Evolutionary conservation across 2,888 invertebrate species (phyloP).

Genomic region (Creontiades dilutus): DNA sequence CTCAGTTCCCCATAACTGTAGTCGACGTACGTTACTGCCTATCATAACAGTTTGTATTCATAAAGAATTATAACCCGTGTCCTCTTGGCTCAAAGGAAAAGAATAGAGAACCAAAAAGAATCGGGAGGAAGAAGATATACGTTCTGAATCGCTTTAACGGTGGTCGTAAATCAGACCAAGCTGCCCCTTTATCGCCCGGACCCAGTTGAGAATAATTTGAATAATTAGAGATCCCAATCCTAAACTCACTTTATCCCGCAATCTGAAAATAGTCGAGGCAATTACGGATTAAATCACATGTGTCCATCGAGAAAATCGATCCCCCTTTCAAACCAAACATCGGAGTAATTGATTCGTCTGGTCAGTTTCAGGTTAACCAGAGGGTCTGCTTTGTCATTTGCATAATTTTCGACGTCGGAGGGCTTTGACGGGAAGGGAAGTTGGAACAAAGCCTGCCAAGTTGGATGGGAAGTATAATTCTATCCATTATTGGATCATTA

Average conservation of each 20-base stretch:
- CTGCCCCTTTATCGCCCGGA: not conserved
- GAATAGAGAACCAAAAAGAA: too few relatives aligned
- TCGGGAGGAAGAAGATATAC: not conserved
- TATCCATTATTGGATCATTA: too few relatives aligned
- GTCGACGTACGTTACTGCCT: too few relatives aligned
- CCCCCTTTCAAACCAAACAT: conserved; percentile 14
- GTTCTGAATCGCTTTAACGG: not conserved
- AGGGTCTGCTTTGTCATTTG: not conserved
- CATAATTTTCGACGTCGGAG: not conserved
- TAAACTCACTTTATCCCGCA: not conserved
- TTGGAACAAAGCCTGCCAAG: too few relatives aligned
- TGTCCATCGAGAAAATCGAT: conserved; percentile 22
- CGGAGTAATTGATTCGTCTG: conserved; percentile 12
- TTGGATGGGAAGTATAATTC: too few relatives aligned
- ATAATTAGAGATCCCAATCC: conserved; percentile 32
- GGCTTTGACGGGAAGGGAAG: too few relatives aligned
- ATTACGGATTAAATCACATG: conserved; percentile 20
- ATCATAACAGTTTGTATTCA: too few relatives aligned
- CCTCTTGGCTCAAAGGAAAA: too few relatives aligned
- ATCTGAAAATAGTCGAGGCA: conserved; percentile 27
- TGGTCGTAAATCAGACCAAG: not conserved
- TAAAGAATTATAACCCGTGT: too few relatives aligned
- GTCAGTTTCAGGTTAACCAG: conserved; percentile 1
- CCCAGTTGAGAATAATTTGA: conserved; percentile 9
- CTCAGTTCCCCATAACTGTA: too few relatives aligned